A percentile compares a stretch with the other conserved stretches of the same genome.
phyloP scores from a whole-genome alignment of 2,888 invertebrate species.

The Caenorhabditis zanzibari region DNA sequence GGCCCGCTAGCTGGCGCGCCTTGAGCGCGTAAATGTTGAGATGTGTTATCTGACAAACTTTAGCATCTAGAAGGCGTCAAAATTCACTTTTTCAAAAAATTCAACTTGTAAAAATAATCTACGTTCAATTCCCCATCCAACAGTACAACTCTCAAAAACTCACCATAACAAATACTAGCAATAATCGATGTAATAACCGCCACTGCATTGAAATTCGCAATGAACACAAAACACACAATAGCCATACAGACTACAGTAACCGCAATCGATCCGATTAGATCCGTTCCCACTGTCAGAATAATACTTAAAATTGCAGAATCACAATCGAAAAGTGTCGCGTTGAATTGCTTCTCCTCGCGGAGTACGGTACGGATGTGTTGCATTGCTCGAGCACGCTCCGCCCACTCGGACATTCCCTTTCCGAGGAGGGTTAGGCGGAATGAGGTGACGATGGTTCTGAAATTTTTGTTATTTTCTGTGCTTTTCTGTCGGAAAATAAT shows the following conservation, averaged over 20 bases:
- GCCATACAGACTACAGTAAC: conserved; percentile 82
- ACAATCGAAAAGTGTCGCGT: conserved; percentile 81
- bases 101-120: too few species aligned
- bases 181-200: conserved; percentile 78
- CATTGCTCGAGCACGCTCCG: conserved; percentile 76
- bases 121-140: too few species aligned
- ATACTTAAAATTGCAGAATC: conserved; percentile 80
- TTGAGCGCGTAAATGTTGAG: too few species aligned
- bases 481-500: not conserved
- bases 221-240: conserved; percentile 80
- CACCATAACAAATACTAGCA: conserved; percentile 81
- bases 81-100: too few species aligned
- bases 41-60: too few species aligned
- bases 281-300: conserved; percentile 75
- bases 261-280: conserved; percentile 76
- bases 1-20: too few species aligned
- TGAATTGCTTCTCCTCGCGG: conserved; percentile 73
- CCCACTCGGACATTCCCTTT: conserved; percentile 82
- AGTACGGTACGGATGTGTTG: conserved; percentile 66
- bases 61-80: too few species aligned
- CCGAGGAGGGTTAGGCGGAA: conserved; percentile 81
- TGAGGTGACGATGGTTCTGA: conserved; percentile 55
- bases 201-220: conserved; percentile 78
- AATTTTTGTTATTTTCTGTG: not conserved
- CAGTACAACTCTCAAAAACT: conserved; percentile 45